Conservation (phyloP, 2,888 invertebrate genomes). For the Metallyticus violacea region DNA sequence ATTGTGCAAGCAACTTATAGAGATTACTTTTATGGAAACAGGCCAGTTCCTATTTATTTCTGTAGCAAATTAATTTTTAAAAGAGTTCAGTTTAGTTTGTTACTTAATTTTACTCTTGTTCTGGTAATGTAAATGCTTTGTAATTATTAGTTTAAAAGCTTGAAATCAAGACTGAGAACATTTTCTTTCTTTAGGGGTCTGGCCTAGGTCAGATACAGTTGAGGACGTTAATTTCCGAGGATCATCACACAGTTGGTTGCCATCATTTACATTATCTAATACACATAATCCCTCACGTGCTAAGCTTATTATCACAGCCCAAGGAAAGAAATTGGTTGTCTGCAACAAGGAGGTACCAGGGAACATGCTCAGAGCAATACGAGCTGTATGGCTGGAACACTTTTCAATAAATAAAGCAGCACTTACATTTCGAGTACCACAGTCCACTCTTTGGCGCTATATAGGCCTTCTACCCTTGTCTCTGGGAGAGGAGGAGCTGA, state of each 20-base stretch:
- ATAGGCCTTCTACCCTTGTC: background rate
- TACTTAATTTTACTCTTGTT: no score
- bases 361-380: conserved; percentile 12
- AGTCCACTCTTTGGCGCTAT: conserved; percentile 7
- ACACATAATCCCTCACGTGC: background rate
- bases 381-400: conserved; percentile 3
- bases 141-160: background rate
- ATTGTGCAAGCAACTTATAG: no score
- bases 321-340: conserved; percentile 1
- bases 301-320: conserved; percentile 1
- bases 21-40: no score
- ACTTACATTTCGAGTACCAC: background rate
- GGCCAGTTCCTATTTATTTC: no score
- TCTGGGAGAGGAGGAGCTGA: background rate
- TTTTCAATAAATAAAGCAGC: conserved; percentile 14
- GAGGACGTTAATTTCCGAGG: background rate
- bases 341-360: conserved; percentile 19
- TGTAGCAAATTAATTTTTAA: no score
- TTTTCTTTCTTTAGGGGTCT: conserved; percentile 10
- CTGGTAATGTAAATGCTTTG: no score
- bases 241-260: background rate
- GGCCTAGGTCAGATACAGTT: background rate
- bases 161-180: background rate
- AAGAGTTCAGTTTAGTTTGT: no score
- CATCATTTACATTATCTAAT: background rate